These are phyloP conservation scores for Chorisops tibialis DNA, from an alignment of 2,888 invertebrate genomes.

Conservation along the genomic window DNA sequence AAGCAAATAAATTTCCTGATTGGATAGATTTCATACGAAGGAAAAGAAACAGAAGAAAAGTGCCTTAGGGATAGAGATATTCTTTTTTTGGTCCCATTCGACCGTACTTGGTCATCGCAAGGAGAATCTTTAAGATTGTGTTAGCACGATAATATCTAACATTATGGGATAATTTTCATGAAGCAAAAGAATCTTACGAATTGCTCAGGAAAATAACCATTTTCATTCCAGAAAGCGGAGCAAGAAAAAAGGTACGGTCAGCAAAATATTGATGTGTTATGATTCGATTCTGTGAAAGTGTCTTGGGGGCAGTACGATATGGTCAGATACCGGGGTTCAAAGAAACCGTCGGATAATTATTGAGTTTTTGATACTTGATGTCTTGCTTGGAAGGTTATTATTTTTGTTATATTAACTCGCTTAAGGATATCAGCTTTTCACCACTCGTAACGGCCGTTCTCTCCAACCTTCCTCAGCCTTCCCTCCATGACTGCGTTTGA, in stretches of 20 bases:
- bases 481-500: no score
- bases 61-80: slow-evolving; percentile 18
- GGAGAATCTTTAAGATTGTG: slow-evolving; percentile 1
- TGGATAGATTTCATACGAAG: slow-evolving; percentile 17
- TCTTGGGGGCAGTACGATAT: no score
- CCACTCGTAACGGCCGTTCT: no score
- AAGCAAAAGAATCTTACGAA: not conserved
- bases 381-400: no score
- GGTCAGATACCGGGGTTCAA: no score
- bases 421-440: no score
- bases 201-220: slow-evolving; percentile 6
- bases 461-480: no score
- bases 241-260: slow-evolving; percentile 13
- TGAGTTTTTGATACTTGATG: no score
- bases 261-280: slow-evolving; percentile 15
- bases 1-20: slow-evolving; percentile 29
- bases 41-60: no score
- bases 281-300: slow-evolving; percentile 13
- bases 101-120: not conserved
- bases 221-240: not conserved
- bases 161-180: slow-evolving; percentile 11
- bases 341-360: no score
- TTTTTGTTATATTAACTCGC: no score
- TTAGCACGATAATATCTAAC: slow-evolving; percentile 2
- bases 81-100: slow-evolving; percentile 16